Conservation (phyloP, 2,888 invertebrate genomes). For the Epinotia brunnichana region DNA sequence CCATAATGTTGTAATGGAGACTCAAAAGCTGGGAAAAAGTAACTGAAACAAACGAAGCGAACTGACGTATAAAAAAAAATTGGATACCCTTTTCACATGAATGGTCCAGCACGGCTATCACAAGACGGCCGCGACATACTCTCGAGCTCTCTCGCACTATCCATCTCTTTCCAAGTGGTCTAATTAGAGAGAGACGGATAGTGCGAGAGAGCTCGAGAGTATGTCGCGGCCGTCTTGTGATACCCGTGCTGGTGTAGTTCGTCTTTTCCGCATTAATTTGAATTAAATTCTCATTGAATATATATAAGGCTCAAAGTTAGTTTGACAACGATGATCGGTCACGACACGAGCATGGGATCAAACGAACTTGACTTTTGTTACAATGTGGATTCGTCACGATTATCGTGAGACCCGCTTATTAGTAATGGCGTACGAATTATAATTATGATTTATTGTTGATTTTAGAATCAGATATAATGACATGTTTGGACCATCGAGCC, state of each 20-base stretch:
- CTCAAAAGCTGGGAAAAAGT: too few relatives aligned
- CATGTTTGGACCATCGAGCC: neutral
- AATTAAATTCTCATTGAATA: conserved; percentile 1
- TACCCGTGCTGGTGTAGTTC: neutral
- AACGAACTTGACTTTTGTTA: conserved; percentile 36
- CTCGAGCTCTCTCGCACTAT: too few relatives aligned
- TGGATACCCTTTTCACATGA: conserved; percentile 24
- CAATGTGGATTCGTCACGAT: conserved; percentile 35
- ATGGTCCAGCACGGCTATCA: too few relatives aligned
- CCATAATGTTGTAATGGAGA: too few relatives aligned
- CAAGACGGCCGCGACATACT: too few relatives aligned
- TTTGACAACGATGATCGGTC: conserved; percentile 12
- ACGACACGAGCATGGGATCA: conserved; percentile 10
- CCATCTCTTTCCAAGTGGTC: too few relatives aligned
- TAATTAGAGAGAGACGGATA: too few relatives aligned
- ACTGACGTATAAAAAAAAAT: conserved; percentile 21
- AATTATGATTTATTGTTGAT: conserved; percentile 16
- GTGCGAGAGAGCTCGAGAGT: too few relatives aligned
- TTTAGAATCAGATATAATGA: neutral
- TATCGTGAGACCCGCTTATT: conserved; percentile 41
- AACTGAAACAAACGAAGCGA: conserved; percentile 5
- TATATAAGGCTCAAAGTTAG: conserved; percentile 13
- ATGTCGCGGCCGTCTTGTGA: too few relatives aligned
- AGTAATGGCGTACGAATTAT: conserved; percentile 31
- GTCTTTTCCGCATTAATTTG: neutral